A percentile compares a stretch with the other conserved stretches of the same genome.
phyloP scores from a whole-genome alignment of 1,140 invertebrate genomes.

The Rhyacophila brunnea region DNA sequence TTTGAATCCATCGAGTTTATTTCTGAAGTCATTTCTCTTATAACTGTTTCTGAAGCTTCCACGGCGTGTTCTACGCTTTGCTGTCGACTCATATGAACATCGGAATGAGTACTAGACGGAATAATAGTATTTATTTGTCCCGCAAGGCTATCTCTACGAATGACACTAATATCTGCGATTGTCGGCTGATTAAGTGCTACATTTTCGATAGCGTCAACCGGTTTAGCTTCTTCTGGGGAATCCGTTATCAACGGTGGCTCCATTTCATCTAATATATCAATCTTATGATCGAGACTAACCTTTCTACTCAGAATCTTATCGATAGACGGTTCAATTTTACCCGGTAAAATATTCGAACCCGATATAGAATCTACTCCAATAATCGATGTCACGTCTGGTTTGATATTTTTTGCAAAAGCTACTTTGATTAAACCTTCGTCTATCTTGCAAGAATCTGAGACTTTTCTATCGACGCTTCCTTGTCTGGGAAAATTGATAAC shows the following conservation, averaged over 20 bases:
- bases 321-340: conserved; percentile 1
- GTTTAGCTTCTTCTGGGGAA: conserved; percentile 36
- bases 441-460: conserved; percentile 26
- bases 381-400: conserved; percentile 12
- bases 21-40: conserved; percentile 29
- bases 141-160: neutral
- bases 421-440: conserved; percentile 48
- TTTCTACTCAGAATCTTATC: conserved; percentile 34
- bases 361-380: neutral
- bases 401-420: conserved; percentile 39
- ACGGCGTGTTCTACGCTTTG: conserved; percentile 28
- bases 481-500: conserved; percentile 12
- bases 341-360: neutral
- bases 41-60: conserved; percentile 32
- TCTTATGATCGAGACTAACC: conserved; percentile 51
- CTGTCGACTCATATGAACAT: conserved; percentile 22
- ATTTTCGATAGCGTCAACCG: neutral
- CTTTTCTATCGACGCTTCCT: conserved; percentile 23
- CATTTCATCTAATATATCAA: conserved; percentile 51
- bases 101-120: conserved; percentile 4
- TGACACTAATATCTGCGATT: neutral
- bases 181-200: neutral
- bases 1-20: neutral
- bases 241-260: conserved; percentile 53
- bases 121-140: neutral